Evolutionary conservation across 2,113 vertebrate species (phyloP).

Genomic region (Entelurus aequoreus): DNA sequence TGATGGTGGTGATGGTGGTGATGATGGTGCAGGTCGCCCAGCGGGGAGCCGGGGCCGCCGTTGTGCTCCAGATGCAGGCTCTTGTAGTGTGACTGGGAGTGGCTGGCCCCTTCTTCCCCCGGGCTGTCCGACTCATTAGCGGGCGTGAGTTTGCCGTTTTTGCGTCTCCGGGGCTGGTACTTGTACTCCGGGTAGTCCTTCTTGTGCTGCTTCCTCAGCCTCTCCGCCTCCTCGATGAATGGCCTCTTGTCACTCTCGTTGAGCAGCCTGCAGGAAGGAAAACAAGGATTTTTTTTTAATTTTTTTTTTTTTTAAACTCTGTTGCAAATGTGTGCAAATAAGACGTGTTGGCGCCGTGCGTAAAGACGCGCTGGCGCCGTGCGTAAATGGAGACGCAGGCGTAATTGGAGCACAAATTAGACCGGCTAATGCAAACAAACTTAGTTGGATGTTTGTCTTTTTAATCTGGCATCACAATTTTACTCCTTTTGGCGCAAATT

Average conservation of each 20-base stretch:
- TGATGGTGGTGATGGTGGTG: conserved; percentile 76
- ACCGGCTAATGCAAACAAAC: neutral
- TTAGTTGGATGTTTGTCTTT: conserved; percentile 7
- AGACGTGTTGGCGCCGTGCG: neutral
- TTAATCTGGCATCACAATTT: neutral
- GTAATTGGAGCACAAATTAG: neutral
- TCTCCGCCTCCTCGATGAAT: conserved; percentile 95
- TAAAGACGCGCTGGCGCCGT: neutral
- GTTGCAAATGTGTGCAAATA: conserved; percentile 10
- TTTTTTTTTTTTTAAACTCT: too few species aligned
- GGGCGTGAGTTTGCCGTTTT: conserved; percentile 88
- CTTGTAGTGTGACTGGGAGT: conserved; percentile 94
- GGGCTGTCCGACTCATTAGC: conserved; percentile 81
- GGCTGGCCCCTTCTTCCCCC: conserved; percentile 83
- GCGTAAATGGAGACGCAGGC: neutral
- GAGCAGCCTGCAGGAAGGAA: conserved; percentile 74
- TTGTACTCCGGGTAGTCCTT: conserved; percentile 99
- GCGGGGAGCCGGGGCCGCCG: conserved; percentile 80
- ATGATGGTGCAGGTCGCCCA: conserved; percentile 84
- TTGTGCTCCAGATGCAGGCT: conserved; percentile 84
- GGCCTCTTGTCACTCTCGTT: conserved; percentile 95
- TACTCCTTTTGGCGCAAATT: conserved; percentile 11
- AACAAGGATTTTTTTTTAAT: conserved; percentile 37
- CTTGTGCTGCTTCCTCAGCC: conserved; percentile 97
- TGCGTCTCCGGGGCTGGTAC: conserved; percentile 94